These are phyloP conservation scores for Schizotus pectinicornis DNA, from an alignment of 2,888 invertebrate species.

Conservation along the genomic window DNA sequence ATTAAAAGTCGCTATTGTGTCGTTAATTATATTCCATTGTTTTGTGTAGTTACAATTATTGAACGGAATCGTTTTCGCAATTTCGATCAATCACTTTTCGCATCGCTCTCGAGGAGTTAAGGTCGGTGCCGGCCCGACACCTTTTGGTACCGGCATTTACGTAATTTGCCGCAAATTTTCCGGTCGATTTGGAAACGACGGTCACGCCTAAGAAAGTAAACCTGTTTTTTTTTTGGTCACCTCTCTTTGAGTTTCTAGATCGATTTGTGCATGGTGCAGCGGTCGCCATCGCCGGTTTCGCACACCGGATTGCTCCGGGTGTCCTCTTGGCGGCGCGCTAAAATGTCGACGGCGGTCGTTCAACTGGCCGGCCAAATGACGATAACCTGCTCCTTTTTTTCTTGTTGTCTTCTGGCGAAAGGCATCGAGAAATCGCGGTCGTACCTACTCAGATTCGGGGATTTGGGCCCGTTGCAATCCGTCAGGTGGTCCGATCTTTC, in stretches of 20 bases:
- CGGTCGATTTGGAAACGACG: constrained; percentile 18
- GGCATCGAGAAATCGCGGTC: neutral
- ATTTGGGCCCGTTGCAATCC: neutral
- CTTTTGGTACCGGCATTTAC: constrained; percentile 3
- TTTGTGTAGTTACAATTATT: too few species aligned
- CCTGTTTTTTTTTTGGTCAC: constrained; percentile 13
- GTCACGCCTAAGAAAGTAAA: constrained; percentile 26
- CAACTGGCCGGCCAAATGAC: constrained; percentile 9
- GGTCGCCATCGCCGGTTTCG: neutral
- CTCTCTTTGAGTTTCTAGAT: neutral
- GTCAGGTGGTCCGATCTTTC: too few species aligned
- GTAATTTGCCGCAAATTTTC: constrained; percentile 4
- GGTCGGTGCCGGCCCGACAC: neutral
- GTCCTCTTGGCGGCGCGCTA: neutral
- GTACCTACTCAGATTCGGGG: neutral
- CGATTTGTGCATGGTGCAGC: neutral
- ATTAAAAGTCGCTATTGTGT: too few species aligned
- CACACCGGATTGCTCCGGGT: neutral
- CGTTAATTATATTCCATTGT: too few species aligned
- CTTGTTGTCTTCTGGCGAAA: neutral
- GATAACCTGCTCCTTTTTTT: constrained; percentile 1
- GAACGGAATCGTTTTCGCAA: too few species aligned
- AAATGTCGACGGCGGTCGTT: constrained; percentile 27
- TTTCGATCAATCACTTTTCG: too few species aligned
- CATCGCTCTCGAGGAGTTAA: too few species aligned